Evolutionary conservation across 2,797 vertebrate species (phyloP), one percentile per base, ranked within the genome.

Genomic region (Salarias fasciatus): DNA sequence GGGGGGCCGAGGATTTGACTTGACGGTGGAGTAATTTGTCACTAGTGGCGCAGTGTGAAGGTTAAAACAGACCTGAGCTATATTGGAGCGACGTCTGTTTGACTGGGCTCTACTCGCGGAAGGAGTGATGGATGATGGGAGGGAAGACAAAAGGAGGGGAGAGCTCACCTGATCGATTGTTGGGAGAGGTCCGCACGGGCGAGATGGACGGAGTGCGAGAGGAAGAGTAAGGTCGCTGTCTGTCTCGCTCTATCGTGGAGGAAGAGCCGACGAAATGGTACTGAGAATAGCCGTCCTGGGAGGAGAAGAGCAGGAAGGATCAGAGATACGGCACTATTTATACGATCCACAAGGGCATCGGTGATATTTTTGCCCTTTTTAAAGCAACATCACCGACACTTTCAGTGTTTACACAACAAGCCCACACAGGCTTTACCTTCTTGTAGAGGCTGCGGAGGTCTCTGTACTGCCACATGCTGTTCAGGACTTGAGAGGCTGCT

Each of bases 381-480:
- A 29, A 15, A 35, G 9, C 15, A 29, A 13, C 8, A 30, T 45
- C 11, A 35, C 33, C 29, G 53, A 60, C 46, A 57, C 9, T 33
- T 43, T 2, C 31, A 40, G 35, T 35, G 33, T 59, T 44, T 18
- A 11, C 9, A 35, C 11, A 11, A 51, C 14, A 56, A 62, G 18
- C 30, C n/a, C n/a, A 8, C 10, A 24, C 5, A 29, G 51, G 18
- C 43, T 15, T 47, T 95, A 99, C 98, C 97, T 99, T 99, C 76
- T 99, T 99, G 94, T 99, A 99, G 82, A 99, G 96, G 92, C 95
- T 98, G 88, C 97, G 95, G 76, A 99, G 95, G 88, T 99, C 98
- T 88, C 97, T 94, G 91, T 99, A 99, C 85, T 99, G 98, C 98
- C 98, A 99, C 98, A 99, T 99, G 88, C 97, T 99, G 92, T 94